Evolutionary conservation across 1,140 invertebrate genomes (phyloP), one percentile per base, ranked within the genome.

Genomic region (Cydia fagiglandana): DNA sequence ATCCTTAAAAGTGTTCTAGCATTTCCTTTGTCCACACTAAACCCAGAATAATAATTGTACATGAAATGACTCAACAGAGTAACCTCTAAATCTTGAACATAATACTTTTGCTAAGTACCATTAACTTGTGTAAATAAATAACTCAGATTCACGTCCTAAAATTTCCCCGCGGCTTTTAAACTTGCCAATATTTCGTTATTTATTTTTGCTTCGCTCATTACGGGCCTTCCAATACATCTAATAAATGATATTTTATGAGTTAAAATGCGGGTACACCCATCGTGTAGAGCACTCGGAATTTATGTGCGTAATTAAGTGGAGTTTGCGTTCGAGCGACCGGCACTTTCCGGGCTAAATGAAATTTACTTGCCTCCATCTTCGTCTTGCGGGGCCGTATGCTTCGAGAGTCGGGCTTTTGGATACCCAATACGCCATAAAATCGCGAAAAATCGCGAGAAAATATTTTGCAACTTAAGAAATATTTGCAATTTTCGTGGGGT

Each of bases 251-350:
- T 87, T 85, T 89, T 87, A 85, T 84, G 81, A 84, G 83, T 85
- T 85, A 85, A 88, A 89, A 88, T 85, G 84, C 83, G 85, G 80
- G 80, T 82, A 88, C 87, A 88, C 87, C 83, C 83, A 86, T 89
- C 86, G 86, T 90, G 84, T 80, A 88, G 86, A 91, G 89, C 89
- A 88, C 88, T 92, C 87, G 13, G 88, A 91, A 91, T 92, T 91
- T 92, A 89, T 92, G 90, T 91, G 86, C 89, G 90, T 92, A 92
- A 92, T 92, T 92, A 92, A 92, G 90, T 92, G 84, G 85, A 90
- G 88, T 91, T 91, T 90, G 88, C 88, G 88, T 90, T 90, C 83
- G 82, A 84, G 88, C 82, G 86, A 88, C 88, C 85, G 86, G 89
- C 91, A 92, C 91, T 92, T 91, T 86, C 87, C 84, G 77, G 85